Base-by-base conservation (phyloP, 2,888 invertebrate genomes). In the Dysmachus trigonus region DNA sequence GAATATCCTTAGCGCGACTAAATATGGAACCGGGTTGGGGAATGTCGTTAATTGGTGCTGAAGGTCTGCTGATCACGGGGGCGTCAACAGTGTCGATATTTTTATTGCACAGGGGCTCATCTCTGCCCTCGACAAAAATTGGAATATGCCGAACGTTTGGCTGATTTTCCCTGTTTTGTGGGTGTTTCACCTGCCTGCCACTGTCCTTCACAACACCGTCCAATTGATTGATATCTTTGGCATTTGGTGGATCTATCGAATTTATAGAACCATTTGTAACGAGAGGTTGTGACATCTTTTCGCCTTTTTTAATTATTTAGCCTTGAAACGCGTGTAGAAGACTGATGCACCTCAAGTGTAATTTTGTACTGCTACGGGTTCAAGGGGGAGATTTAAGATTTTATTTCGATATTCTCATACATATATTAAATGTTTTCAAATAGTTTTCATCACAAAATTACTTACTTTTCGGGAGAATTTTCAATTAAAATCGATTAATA, bases 111-210 rank as follows among this genome's bases (percentile, higher is more conserved):
- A 96, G 94, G 0, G 96, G 96, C 89, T 95, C 95, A 90, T 96
- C 96, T 77, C 96, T 93, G 3, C 96, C 96, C 91, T 97, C 97
- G 0, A 97, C 96, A 90, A 95, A 95, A 88, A 97, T 97, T 10
- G 97, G 97, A 90, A 97, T 97, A 90, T 96, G 95, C 87, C 96
- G 93, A 81, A 96, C 95, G 89, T 94, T 95, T 30, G 87, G 86
- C 72, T 77, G 83, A 71, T 38, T 72, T 41, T 41, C 72, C 81
- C 62, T 33, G 5, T 35, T 1, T 30, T 73, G 79, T 8, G 83
- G 83, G 77, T 83, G 85, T 18, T n/a, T 35, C 7, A 10, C 15
- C 30, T 79, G 27, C 27, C 15, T 27, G 30, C 27, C n/a, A n/a
- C 8, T 53, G 74, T 30, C 62, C n/a, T 38, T 27, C 15, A 13